Evolutionary conservation across 2,888 invertebrate genomes (phyloP), one percentile per base, ranked within the genome.

Genomic region (Nomada ferruginata): DNA sequence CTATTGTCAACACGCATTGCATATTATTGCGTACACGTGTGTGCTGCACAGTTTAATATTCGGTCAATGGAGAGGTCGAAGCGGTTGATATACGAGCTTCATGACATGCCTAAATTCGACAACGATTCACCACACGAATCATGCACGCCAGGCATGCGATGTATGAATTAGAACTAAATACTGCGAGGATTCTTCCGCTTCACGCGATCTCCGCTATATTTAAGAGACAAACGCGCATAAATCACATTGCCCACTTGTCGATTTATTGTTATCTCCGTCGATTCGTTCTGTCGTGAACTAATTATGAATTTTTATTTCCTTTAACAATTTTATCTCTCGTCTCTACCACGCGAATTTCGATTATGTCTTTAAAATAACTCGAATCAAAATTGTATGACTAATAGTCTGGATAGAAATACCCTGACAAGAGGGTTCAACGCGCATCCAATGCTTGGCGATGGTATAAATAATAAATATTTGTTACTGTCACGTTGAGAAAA

Each of bases 101-200:
- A 66, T 59, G 74, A 74, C 59, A 50, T 66, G 47, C 65, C 36
- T 74, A 74, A 57, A 66, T 66, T 74, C 74, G 66, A 74, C 66
- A 64, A 55, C 23, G 65, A 66, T 60, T 66, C 66, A 13, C 44
- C 2, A 66, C 36, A 66, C 20, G 66, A 65, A 66, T 52, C 66
- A 52, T 59, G 23, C 59, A 23, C 66, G 23, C 60, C 42, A 66
- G 44, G 26, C 29, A 66, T 42, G 60, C 59, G 23, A 68, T 52
- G 74, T 44, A 60, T 60, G 50, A 50, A 70, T 60, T 52, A 50
- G 60, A 36, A 36, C 15, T 47, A 55, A 57, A 55, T 68, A 68
- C 23, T 68, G 60, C 15, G 44, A n/a, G 57, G 26, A 69, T 59
- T 69, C 59, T 69, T 69, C n/a, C 15, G n/a, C n/a, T 69, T 59